Base-by-base conservation (phyloP, 1,140 invertebrate species). In the Fopius arisanus region DNA sequence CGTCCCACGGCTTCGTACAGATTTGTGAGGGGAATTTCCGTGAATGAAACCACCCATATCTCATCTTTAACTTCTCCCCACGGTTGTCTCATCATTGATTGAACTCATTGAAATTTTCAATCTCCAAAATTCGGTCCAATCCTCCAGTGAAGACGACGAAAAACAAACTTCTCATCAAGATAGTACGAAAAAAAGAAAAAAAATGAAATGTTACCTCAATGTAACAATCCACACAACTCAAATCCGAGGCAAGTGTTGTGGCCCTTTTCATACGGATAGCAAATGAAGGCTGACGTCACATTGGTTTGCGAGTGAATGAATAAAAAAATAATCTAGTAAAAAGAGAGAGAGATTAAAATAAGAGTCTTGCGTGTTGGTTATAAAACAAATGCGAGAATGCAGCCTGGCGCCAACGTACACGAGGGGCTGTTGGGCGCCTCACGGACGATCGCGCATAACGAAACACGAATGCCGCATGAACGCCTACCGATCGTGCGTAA, bases 321-420 rank as follows among this genome's bases (percentile, higher is more conserved):
- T 59, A 26, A 23, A 59, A 23, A 59, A 26, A 5, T 26, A 59
- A 28, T 4, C 3, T 2, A 26, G 3, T 10, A 28, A 59, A 59
- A 19, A 59, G 21, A 59, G 23, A 59, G 26, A 59, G 54, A 59
- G 21, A 59, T 59, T 59, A 59, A 59, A 59, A 26, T 59, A 23
- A 59, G 43, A 59, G 54, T 28, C 54, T 59, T 23, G 54, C 54
- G 54, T 59, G 54, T 59, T 59, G 19, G 12, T 48, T 67, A 70
- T 54, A 85, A 70, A 70, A 86, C 82, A 77, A 86, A 86, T 84
- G 81, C 83, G 84, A 84, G 84, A 86, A 86, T 86, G 84, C 82
- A 79, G 83, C 83, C 83, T 86, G 84, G 84, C 84, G 84, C 84
- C 84, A 85, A 84, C 82, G 78, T 79, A 83, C 78, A 84, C 82